Base-by-base conservation (phyloP, 2,888 invertebrate genomes). In the Palloptera scutellata region DNA sequence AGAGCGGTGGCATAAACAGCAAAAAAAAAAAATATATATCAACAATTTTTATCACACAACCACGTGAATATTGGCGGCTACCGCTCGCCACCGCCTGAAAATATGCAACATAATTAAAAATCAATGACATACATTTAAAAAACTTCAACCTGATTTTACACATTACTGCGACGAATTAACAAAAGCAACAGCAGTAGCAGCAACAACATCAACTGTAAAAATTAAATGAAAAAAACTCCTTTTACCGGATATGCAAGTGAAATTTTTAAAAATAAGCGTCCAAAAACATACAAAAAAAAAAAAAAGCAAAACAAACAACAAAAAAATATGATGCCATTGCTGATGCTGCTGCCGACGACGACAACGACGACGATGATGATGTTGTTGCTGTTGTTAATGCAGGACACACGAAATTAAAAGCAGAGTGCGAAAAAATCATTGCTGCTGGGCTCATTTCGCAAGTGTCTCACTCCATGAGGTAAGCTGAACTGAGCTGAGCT, bases 81-180 rank as follows among this genome's bases (percentile, higher is more conserved):
- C 48, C 5, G 48, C 48, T 11, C 48, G 48, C 9, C 48, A 10
- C 43, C 15, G 61, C 66, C 66, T 51, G 66, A 52, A 66, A 61
- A 61, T 66, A 66, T 61, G 60, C 57, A 66, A 66, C 61, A 79
- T 80, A 81, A 81, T 82, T 82, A 79, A 81, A 81, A 80, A 80
- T 82, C 81, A 81, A 81, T 81, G 82, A 76, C 81, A 81, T 69
- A 80, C 75, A 77, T 78, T 78, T 75, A 74, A 79, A 78, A 64
- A 42, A 64, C 48, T 66, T 61, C 61, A 66, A 61, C 66, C 66
- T 55, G 55, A 66, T 66, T 66, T 66, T 51, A 54, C 11, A 17
- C 12, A n/a, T 42, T 13, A 15, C 17, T 13, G 42, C 42, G 57
- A 51, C 13, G 57, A 57, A 57, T 57, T 57, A 57, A 41, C 41